Conservation (phyloP, 1,140 invertebrate species). For the Drosophila arizonae region DNA sequence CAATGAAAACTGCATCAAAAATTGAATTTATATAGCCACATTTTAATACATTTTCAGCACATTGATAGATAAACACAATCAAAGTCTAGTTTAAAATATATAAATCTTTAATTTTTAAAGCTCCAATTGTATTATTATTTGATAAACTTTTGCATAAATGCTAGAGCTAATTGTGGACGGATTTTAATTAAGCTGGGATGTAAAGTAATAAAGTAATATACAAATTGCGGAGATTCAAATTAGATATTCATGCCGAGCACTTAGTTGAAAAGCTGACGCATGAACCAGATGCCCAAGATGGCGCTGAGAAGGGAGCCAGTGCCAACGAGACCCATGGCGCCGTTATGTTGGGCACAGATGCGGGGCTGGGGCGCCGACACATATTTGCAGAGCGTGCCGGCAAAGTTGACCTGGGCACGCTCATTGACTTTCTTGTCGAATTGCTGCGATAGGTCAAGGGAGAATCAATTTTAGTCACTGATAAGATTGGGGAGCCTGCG, state of each 20-base stretch:
- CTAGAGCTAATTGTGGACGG: conserved; percentile 47
- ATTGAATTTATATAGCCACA: no score
- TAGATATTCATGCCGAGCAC: conserved; percentile 15
- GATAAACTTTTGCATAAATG: conserved; percentile 15
- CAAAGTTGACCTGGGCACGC: conserved; percentile 66
- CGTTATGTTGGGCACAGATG: conserved; percentile 67
- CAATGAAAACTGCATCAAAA: no score
- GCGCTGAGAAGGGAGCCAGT: conserved; percentile 56
- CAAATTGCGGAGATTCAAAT: conserved; percentile 46
- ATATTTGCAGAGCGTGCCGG: conserved; percentile 64
- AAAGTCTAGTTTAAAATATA: background rate
- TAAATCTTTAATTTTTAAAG: background rate
- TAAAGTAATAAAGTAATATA: conserved; percentile 37
- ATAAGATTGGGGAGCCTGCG: background rate
- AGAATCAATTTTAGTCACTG: background rate
- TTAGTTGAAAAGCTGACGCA: conserved; percentile 45
- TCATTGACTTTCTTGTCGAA: conserved; percentile 69
- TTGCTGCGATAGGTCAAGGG: conserved; percentile 51
- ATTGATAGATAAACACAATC: no score
- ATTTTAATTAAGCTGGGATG: conserved; percentile 26
- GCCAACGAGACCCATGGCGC: conserved; percentile 46
- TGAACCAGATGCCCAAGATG: conserved; percentile 61
- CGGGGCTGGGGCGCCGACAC: conserved; percentile 65
- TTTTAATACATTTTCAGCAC: no score
- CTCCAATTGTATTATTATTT: conserved; percentile 22